These are phyloP conservation scores for Enteromius anoplus DNA, from an alignment of 2,797 vertebrate species.

Conservation along the genomic window DNA sequence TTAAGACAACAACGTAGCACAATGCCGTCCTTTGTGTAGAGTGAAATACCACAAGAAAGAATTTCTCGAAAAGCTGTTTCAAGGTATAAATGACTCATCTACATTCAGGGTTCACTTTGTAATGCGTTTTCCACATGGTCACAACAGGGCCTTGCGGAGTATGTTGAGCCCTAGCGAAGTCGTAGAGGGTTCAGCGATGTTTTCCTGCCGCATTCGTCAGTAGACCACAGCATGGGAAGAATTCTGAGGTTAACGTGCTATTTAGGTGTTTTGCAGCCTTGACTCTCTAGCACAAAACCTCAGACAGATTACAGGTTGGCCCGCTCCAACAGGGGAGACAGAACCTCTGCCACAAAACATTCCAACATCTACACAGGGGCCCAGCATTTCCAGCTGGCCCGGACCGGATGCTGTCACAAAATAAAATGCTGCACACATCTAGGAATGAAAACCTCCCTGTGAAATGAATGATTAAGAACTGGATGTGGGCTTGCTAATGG, in stretches of 20 bases:
- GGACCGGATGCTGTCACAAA: constrained; percentile 49
- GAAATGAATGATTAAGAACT: neutral
- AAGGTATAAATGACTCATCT: constrained; percentile 37
- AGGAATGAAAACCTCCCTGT: neutral
- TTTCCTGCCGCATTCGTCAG: constrained; percentile 62
- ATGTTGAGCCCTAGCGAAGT: constrained; percentile 7
- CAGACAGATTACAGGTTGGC: constrained; percentile 65
- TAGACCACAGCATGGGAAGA: constrained; percentile 72
- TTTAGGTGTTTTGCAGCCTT: constrained; percentile 69
- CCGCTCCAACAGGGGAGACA: constrained; percentile 63
- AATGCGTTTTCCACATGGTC: constrained; percentile 45
- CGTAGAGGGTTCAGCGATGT: constrained; percentile 38
- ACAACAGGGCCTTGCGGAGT: constrained; percentile 15
- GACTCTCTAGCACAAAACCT: constrained; percentile 63
- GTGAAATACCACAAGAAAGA: constrained; percentile 12
- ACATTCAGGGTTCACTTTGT: constrained; percentile 28
- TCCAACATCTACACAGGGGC: constrained; percentile 37
- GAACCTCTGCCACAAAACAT: constrained; percentile 59
- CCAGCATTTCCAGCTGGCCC: constrained; percentile 45
- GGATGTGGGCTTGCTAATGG: neutral
- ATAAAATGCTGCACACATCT: constrained; percentile 5
- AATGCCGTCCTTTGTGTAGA: constrained; percentile 17
- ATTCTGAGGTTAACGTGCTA: constrained; percentile 65
- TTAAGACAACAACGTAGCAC: neutral
- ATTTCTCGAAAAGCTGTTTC: constrained; percentile 9